These are phyloP conservation scores for Oreamnos americanus DNA, from an alignment of 2,113 vertebrate genomes.

Conservation along the genomic window DNA sequence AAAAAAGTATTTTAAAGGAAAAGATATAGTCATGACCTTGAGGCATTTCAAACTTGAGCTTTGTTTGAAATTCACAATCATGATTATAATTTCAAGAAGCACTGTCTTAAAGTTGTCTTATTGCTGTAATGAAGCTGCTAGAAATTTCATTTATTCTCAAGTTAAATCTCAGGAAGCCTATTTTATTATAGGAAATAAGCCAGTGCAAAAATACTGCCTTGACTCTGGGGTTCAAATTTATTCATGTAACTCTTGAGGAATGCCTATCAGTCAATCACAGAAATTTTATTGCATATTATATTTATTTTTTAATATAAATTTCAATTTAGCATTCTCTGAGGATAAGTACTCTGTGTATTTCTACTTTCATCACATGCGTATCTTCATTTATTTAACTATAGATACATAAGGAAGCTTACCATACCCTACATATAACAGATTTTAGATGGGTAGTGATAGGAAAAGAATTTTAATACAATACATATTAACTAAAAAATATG, in stretches of 20 bases:
- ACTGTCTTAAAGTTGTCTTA: slow-evolving; percentile 42
- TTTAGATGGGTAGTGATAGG: background rate
- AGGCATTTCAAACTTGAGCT: slow-evolving; percentile 33
- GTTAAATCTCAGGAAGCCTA: slow-evolving; percentile 57
- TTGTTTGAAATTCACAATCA: slow-evolving; percentile 56
- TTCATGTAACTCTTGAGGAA: slow-evolving; percentile 42
- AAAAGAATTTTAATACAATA: background rate
- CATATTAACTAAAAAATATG: background rate
- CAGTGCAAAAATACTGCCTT: slow-evolving; percentile 18
- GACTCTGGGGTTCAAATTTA: slow-evolving; percentile 31
- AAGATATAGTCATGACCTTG: slow-evolving; percentile 40
- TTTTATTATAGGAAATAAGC: slow-evolving; percentile 64
- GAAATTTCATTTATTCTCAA: slow-evolving; percentile 60
- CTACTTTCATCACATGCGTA: background rate
- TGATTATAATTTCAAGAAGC: slow-evolving; percentile 53
- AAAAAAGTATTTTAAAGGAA: slow-evolving; percentile 47
- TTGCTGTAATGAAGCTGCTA: slow-evolving; percentile 51
- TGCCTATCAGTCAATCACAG: slow-evolving; percentile 41
- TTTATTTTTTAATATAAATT: slow-evolving; percentile 64
- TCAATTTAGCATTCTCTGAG: slow-evolving; percentile 45
- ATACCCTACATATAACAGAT: background rate
- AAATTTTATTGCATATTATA: slow-evolving; percentile 39
- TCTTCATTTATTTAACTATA: slow-evolving; percentile 8
- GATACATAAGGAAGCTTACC: background rate
- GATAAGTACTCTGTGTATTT: slow-evolving; percentile 30